Percentiles rank a stretch among this genome's conserved stretches.
These are phyloP conservation scores for Apamea monoglypha DNA, from an alignment of 2,888 invertebrate genomes.

Conservation along the genomic window DNA sequence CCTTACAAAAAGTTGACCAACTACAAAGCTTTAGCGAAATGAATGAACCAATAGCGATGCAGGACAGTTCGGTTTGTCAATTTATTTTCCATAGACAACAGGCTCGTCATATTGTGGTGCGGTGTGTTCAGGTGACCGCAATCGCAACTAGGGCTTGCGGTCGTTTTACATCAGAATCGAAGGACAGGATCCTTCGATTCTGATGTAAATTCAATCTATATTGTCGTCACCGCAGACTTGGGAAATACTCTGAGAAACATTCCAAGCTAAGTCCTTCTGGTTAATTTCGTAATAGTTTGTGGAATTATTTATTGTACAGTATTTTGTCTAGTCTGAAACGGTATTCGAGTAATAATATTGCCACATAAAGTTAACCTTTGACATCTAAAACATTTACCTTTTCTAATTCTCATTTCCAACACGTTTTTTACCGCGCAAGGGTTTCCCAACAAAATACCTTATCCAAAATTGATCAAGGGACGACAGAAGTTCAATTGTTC, in stretches of 20 bases:
- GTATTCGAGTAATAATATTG: constrained; percentile 18
- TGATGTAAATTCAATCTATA: constrained; percentile 63
- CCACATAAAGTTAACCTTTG: constrained; percentile 17
- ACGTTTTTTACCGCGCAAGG: constrained; percentile 40
- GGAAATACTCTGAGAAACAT: constrained; percentile 38
- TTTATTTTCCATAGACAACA: constrained; percentile 39
- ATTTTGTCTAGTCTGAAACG: background rate
- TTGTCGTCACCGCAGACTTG: constrained; percentile 55
- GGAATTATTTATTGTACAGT: background rate
- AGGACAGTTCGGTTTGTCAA: constrained; percentile 35
- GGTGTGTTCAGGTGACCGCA: constrained; percentile 57
- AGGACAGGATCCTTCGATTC: constrained; percentile 64
- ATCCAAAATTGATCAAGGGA: constrained; percentile 72
- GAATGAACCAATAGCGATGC: constrained; percentile 1
- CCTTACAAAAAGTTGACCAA: constrained; percentile 1
- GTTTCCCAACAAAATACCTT: constrained; percentile 59
- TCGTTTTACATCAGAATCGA: constrained; percentile 60
- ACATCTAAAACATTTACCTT: constrained; percentile 28
- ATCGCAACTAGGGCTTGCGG: constrained; percentile 59
- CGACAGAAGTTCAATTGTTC: constrained; percentile 66
- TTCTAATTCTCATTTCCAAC: constrained; percentile 34
- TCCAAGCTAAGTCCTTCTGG: background rate
- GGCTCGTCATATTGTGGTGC: constrained; percentile 25
- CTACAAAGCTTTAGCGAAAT: constrained; percentile 4
- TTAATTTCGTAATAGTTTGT: constrained; percentile 11